Evolutionary conservation across 2,797 vertebrate species (phyloP).

Genomic region (Falco columbarius): DNA sequence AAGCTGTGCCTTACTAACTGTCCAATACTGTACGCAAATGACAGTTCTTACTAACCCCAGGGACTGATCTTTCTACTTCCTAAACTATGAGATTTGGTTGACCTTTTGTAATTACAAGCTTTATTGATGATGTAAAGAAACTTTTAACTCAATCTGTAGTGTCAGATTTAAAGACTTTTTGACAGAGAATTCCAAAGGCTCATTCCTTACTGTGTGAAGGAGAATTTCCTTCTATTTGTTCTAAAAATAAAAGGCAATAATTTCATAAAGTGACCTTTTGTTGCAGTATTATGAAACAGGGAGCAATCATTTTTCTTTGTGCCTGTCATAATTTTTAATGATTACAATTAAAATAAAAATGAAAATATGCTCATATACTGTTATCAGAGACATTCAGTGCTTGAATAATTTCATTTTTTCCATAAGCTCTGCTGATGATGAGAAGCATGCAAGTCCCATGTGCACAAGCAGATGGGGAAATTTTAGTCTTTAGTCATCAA

Average conservation of each 20-base stretch:
- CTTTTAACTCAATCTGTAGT: neutral
- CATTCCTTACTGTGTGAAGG: neutral
- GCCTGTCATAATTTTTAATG: conserved; percentile 23
- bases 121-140: neutral
- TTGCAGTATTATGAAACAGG: neutral
- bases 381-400: conserved; percentile 11
- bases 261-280: conserved; percentile 35
- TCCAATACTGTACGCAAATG: neutral
- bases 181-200: neutral
- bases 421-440: neutral
- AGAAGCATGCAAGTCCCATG: neutral
- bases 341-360: conserved; percentile 26
- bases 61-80: neutral
- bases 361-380: neutral
- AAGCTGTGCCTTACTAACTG: neutral
- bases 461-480: conserved; percentile 42
- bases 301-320: neutral
- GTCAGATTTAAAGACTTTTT: neutral
- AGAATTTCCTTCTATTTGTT: conserved; percentile 10
- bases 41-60: neutral
- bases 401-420: neutral
- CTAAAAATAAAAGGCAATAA: conserved; percentile 18
- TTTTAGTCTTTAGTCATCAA: conserved; percentile 10
- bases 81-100: neutral
- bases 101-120: neutral